phyloP scores from a whole-genome alignment of 64 coral and sea anemone genomes.

The Actinia tenebrosa region DNA sequence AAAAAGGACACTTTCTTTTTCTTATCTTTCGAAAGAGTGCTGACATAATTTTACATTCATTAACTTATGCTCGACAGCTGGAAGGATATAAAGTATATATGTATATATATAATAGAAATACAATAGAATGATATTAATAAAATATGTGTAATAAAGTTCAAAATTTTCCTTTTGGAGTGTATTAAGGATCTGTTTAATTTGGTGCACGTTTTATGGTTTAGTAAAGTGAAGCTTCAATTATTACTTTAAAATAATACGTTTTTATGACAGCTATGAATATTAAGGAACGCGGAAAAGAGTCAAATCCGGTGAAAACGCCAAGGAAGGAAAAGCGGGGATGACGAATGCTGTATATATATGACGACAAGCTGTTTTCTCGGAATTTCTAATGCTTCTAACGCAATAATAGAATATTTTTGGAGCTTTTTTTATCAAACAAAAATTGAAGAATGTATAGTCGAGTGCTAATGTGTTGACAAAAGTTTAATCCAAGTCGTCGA shows the following conservation, averaged over 20 bases:
- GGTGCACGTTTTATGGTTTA: not conserved
- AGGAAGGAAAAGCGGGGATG: not conserved
- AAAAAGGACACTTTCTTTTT: not conserved
- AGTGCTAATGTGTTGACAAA: not conserved
- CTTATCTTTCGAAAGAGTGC: not conserved
- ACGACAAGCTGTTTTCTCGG: not conserved
- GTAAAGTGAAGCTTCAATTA: too few species aligned
- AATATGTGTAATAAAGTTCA: not conserved
- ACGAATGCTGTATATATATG: not conserved
- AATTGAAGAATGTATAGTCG: not conserved
- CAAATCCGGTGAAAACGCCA: not conserved
- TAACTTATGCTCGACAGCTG: not conserved
- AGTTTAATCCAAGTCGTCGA: not conserved
- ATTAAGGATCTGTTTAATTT: not conserved
- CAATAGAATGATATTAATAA: not conserved
- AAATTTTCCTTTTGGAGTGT: not conserved
- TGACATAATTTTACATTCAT: not conserved
- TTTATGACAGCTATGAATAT: not conserved
- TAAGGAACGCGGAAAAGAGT: too few species aligned
- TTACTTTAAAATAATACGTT: not conserved
- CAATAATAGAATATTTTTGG: not conserved
- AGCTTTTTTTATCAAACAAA: not conserved
- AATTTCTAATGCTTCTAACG: too few species aligned
- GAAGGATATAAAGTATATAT: not conserved
- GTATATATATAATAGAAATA: not conserved